These are phyloP conservation scores for Leptodactylus fuscus DNA, from an alignment of 2,113 vertebrate genomes.

Conservation along the genomic window DNA sequence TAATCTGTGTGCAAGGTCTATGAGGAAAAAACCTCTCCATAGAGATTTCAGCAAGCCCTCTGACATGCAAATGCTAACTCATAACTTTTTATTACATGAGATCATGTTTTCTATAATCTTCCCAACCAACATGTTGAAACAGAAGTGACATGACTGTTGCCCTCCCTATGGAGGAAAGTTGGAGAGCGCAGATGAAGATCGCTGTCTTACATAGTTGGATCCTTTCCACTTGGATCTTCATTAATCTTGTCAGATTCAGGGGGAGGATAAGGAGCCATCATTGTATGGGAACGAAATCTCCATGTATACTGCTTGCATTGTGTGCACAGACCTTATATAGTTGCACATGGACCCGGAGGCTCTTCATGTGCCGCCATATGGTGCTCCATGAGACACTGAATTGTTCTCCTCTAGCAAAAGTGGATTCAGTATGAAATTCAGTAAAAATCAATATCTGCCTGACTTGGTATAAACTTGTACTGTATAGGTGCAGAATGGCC, in stretches of 20 bases:
- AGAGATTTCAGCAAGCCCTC: background rate
- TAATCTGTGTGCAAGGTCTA: background rate
- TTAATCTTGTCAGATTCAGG: background rate
- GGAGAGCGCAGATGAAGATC: constrained; percentile 3
- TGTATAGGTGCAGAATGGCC: background rate
- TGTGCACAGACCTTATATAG: background rate
- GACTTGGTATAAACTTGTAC: too few species aligned
- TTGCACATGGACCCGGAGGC: background rate
- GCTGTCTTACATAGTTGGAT: background rate
- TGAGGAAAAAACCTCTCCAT: background rate
- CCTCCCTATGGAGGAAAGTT: constrained; percentile 9
- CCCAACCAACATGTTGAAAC: constrained; percentile 21
- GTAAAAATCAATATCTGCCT: too few species aligned
- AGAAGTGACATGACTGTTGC: background rate
- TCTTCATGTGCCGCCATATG: background rate
- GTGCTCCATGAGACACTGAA: background rate
- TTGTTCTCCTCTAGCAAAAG: background rate
- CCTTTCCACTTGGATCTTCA: background rate
- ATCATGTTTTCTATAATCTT: constrained; percentile 16
- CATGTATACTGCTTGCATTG: background rate
- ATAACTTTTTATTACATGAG: constrained; percentile 2
- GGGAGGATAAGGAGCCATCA: background rate
- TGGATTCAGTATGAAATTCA: too few species aligned
- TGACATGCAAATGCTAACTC: background rate
- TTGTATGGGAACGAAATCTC: background rate